Conservation (phyloP, 2,113 vertebrate genomes). For the Mus spicilegus region DNA sequence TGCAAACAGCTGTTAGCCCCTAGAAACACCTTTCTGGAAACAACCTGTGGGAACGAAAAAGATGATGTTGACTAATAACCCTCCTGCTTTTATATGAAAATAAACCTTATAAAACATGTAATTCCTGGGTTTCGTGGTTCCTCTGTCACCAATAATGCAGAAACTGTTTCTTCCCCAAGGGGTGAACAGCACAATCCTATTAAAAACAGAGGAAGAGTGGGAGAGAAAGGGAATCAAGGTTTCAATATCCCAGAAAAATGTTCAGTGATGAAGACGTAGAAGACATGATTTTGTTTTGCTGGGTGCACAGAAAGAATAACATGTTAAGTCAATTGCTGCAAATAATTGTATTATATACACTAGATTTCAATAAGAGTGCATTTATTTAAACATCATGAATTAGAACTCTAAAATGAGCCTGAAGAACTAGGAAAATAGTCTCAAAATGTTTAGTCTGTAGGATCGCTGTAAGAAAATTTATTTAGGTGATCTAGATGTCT, state of each 20-base stretch:
- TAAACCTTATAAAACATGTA: slow-evolving; percentile 81
- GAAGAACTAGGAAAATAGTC: neutral
- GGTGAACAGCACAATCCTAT: slow-evolving; percentile 53
- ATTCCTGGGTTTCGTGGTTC: slow-evolving; percentile 85
- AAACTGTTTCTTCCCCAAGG: slow-evolving; percentile 77
- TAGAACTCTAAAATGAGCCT: neutral
- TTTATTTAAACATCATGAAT: slow-evolving; percentile 18
- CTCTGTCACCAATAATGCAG: slow-evolving; percentile 80
- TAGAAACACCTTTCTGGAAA: slow-evolving; percentile 38
- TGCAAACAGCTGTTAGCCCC: slow-evolving; percentile 71
- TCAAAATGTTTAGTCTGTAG: neutral
- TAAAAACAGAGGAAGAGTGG: neutral
- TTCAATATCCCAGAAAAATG: slow-evolving; percentile 69
- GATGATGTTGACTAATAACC: slow-evolving; percentile 73
- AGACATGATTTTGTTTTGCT: slow-evolving; percentile 57
- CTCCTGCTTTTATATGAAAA: slow-evolving; percentile 81
- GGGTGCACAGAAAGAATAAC: neutral
- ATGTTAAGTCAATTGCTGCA: slow-evolving; percentile 26
- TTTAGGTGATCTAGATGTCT: neutral
- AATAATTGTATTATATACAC: slow-evolving; percentile 12
- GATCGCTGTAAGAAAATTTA: neutral
- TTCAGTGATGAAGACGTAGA: slow-evolving; percentile 70
- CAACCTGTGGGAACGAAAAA: slow-evolving; percentile 22
- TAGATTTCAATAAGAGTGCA: neutral
- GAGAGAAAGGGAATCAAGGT: neutral